phyloP scores from a whole-genome alignment of 2,797 vertebrate species.

The Aphelocoma californica region DNA sequence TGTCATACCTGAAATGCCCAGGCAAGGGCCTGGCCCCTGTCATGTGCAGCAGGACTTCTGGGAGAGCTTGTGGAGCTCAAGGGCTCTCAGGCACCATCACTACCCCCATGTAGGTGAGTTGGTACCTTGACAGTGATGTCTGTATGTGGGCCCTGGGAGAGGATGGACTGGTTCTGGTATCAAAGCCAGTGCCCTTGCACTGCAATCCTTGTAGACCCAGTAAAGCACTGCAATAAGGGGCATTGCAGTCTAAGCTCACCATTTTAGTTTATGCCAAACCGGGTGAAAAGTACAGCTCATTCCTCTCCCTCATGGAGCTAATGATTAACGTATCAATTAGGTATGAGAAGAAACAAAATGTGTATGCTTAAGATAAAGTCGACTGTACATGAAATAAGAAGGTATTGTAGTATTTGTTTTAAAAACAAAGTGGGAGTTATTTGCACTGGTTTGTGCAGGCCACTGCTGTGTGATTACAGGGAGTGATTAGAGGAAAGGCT shows the following conservation, averaged over 20 bases:
- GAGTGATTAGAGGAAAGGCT: neutral
- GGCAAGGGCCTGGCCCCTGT: neutral
- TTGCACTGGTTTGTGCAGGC: conserved; percentile 47
- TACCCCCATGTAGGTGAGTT: rapidly evolving
- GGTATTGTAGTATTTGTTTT: conserved; percentile 62
- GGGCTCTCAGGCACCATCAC: rapidly evolving
- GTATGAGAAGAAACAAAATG: conserved; percentile 55
- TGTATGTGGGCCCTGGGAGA: neutral
- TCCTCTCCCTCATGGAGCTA: conserved; percentile 43
- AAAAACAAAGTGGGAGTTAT: conserved; percentile 33
- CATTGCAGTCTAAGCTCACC: neutral
- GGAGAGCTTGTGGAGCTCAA: neutral
- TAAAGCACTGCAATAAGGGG: neutral
- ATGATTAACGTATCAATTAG: conserved; percentile 67
- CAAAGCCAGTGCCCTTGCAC: neutral
- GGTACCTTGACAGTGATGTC: neutral
- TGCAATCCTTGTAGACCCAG: neutral
- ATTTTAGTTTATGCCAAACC: neutral
- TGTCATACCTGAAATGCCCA: neutral
- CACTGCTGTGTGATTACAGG: conserved; percentile 34
- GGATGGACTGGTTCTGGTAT: neutral
- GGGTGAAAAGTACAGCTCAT: conserved; percentile 33
- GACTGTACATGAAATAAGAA: conserved; percentile 20
- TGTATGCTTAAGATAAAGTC: conserved; percentile 72
- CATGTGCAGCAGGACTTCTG: neutral